Evolutionary conservation across 1,140 invertebrate species (phyloP).

Genomic region (Olivierus martensii): DNA sequence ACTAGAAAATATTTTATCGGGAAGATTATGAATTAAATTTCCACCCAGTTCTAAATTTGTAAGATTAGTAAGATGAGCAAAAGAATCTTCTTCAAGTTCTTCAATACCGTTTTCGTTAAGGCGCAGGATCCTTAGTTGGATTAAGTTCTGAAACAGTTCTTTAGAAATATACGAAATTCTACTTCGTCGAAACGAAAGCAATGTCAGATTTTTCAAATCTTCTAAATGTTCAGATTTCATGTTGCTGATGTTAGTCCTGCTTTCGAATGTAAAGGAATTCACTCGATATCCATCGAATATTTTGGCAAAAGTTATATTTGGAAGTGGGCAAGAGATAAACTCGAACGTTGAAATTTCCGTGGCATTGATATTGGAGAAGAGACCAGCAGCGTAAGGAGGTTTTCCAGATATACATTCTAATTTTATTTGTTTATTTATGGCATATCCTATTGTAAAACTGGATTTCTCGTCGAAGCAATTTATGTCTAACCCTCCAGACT

Average conservation of each 20-base stretch:
- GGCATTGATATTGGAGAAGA: too few relatives aligned
- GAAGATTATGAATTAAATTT: slow-evolving; percentile 5
- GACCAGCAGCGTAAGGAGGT: too few relatives aligned
- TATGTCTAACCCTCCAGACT: too few relatives aligned
- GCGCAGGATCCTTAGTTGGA: not conserved
- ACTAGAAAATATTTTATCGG: slow-evolving; percentile 2
- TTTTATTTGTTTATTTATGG: too few relatives aligned
- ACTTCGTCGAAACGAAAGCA: too few relatives aligned
- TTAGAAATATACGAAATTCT: not conserved
- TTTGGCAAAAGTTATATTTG: slow-evolving; percentile 3
- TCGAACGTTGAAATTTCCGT: not conserved
- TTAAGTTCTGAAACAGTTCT: slow-evolving; percentile 4
- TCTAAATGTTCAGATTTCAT: not conserved
- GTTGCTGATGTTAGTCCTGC: not conserved
- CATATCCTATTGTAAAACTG: too few relatives aligned
- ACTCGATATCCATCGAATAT: slow-evolving; percentile 2
- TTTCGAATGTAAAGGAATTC: slow-evolving; percentile 5
- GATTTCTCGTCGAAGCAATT: too few relatives aligned
- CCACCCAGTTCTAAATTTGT: slow-evolving; percentile 1
- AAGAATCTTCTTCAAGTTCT: slow-evolving; percentile 3
- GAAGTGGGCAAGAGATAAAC: slow-evolving; percentile 6
- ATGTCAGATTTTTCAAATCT: too few relatives aligned
- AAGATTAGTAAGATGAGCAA: slow-evolving; percentile 3
- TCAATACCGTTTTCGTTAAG: slow-evolving; percentile 4
- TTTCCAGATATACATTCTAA: too few relatives aligned